Base-by-base conservation (phyloP, 1,140 invertebrate genomes). In the Hetaerina americana region DNA sequence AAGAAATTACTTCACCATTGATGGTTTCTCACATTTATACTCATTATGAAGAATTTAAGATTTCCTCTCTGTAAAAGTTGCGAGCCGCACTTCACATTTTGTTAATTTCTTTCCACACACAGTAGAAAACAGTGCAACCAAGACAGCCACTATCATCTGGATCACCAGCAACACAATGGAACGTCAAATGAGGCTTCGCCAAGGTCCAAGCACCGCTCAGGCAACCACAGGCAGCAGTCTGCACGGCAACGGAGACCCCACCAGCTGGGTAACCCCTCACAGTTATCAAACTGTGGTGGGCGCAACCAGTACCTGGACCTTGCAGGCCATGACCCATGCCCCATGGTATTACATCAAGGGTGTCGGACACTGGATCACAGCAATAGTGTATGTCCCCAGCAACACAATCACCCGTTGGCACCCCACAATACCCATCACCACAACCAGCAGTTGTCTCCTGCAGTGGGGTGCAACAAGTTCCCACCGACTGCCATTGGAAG, bases 291-390 rank as follows among this genome's bases (percentile, higher is more conserved):
- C 24, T 70, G 69, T 40, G n/a, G n/a, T n/a, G 12, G 31, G 0
- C 27, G 69, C 8, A 67, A 70, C 49, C 81, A 82, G 74, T 83
- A 83, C 72, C 76, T 82, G 22, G 82, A 83, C 74, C 73, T 83
- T 66, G 82, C 81, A 8, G 82, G 82, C 1, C 76, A 82, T 15
- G 82, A 83, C 3, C 72, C 72, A 2, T 28, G 31, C 24, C 57
- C 31, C 18, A 18, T 6, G 18, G 10, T n/a, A 12, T 5, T 57
- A 10, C 15, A n/a, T 18, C 15, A 57, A 57, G 40, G 40, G 10
- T 1, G 15, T 12, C 15, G 40, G 40, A 5, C 40, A 10, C n/a
- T n/a, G n/a, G n/a, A n/a, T n/a, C n/a, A n/a, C n/a, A n/a, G n/a
- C n/a, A n/a, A n/a, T n/a, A n/a, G n/a, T n/a, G n/a, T n/a, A n/a